Percentiles rank a stretch among this genome's conserved stretches.
Conservation (phyloP, 2,797 vertebrate genomes). For the Cichlasoma orientale region DNA sequence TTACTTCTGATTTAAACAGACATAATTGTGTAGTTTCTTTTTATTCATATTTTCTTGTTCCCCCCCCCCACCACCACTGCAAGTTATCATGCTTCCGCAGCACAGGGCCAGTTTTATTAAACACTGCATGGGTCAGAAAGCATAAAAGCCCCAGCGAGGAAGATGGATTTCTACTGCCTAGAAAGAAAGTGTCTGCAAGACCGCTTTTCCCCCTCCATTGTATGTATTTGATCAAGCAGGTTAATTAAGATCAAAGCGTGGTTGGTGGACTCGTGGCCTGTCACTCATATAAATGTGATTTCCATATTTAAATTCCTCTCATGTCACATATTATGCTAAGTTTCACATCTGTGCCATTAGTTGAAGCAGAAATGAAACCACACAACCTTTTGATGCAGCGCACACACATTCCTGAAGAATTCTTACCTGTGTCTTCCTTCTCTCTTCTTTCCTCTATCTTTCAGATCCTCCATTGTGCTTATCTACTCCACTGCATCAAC, state of each 20-base stretch:
- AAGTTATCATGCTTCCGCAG: background rate
- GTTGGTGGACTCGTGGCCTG: background rate
- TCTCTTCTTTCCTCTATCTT: constrained; percentile 66
- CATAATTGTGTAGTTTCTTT: background rate
- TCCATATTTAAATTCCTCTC: constrained; percentile 9
- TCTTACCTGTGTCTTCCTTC: constrained; percentile 76
- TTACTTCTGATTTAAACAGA: background rate
- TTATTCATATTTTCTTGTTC: background rate
- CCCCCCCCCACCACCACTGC: too few relatives aligned
- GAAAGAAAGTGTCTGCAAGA: constrained; percentile 8
- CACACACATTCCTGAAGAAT: background rate
- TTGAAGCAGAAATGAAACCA: background rate
- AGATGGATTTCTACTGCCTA: background rate
- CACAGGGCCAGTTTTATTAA: background rate
- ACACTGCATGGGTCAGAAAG: background rate
- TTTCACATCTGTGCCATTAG: constrained; percentile 4
- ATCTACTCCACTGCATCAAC: background rate
- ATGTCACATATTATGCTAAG: background rate
- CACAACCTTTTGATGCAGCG: background rate
- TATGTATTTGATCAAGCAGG: background rate
- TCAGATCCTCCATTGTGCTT: constrained; percentile 75
- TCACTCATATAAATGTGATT: constrained; percentile 11
- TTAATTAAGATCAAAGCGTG: constrained; percentile 15
- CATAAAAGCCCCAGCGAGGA: background rate
- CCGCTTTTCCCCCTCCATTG: background rate